phyloP scores from a whole-genome alignment of 1,140 invertebrate genomes.

The Matsumurasca onukii region DNA sequence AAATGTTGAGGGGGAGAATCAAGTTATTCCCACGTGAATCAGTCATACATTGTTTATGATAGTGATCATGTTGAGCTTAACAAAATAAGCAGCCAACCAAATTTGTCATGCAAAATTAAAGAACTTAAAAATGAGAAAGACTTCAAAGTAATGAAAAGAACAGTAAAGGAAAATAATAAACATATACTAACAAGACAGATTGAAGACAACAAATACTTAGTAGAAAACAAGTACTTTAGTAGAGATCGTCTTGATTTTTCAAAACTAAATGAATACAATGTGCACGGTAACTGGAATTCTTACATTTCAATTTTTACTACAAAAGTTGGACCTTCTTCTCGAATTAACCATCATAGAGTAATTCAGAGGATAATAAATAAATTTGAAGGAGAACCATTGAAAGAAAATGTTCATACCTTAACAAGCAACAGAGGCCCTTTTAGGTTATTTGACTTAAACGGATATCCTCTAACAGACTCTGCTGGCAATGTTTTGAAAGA shows the following conservation, averaged over 20 bases:
- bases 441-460: conserved; percentile 25
- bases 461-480: conserved; percentile 19
- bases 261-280: background rate
- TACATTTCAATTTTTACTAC: conserved; percentile 21
- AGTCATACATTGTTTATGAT: background rate
- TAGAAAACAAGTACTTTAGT: background rate
- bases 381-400: background rate
- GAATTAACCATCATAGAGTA: background rate
- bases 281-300: background rate
- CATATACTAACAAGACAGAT: background rate
- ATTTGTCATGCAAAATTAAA: background rate
- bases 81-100: too few relatives aligned
- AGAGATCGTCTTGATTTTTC: background rate
- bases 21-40: background rate
- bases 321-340: background rate
- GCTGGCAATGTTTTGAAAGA: conserved; percentile 14
- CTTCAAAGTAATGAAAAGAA: background rate
- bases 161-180: background rate
- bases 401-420: conserved; percentile 17
- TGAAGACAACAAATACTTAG: background rate
- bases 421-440: conserved; percentile 7
- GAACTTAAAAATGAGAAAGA: background rate
- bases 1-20: background rate
- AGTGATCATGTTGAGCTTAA: too few relatives aligned
- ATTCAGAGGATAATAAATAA: background rate